A percentile compares a stretch with the other conserved stretches of the same genome.
Conservation (phyloP, 1,140 invertebrate genomes). For the Dryas iulia region DNA sequence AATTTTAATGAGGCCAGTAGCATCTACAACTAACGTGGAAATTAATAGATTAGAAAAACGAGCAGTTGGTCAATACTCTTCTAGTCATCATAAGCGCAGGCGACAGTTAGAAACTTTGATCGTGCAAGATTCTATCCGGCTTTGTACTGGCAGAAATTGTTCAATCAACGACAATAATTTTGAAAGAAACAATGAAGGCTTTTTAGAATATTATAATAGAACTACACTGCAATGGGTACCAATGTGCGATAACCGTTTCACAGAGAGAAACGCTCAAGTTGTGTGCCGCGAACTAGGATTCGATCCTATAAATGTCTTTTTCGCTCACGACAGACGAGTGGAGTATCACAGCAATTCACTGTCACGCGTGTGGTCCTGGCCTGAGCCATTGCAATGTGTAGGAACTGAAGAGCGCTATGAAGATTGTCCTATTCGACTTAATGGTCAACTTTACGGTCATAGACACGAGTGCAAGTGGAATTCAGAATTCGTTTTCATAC, state of each 20-base stretch:
- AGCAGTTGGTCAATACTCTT: constrained; percentile 53
- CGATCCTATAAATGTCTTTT: constrained; percentile 93
- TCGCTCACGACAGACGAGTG: constrained; percentile 88
- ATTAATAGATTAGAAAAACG: constrained; percentile 67
- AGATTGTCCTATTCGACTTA: constrained; percentile 93
- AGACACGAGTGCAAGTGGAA: constrained; percentile 93
- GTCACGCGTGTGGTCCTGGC: constrained; percentile 95
- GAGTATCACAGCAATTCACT: constrained; percentile 92
- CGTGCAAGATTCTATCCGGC: constrained; percentile 83
- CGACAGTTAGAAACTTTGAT: constrained; percentile 78
- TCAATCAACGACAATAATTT: constrained; percentile 76
- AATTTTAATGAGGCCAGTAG: constrained; percentile 91
- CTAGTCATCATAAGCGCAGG: constrained; percentile 59
- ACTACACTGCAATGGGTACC: constrained; percentile 98
- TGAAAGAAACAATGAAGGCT: constrained; percentile 85
- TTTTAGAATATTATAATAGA: constrained; percentile 96
- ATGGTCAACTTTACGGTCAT: constrained; percentile 93
- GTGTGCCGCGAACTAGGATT: constrained; percentile 96
- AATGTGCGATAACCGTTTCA: constrained; percentile 97
- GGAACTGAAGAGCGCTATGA: constrained; percentile 92
- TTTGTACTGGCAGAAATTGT: constrained; percentile 89
- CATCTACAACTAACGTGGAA: constrained; percentile 61
- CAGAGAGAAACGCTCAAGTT: constrained; percentile 96
- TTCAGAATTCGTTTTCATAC: constrained; percentile 95
- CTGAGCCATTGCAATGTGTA: constrained; percentile 92